These are phyloP conservation scores for Melanotaenia pygmaea DNA, from an alignment of 2,797 vertebrate species.

Conservation along the genomic window DNA sequence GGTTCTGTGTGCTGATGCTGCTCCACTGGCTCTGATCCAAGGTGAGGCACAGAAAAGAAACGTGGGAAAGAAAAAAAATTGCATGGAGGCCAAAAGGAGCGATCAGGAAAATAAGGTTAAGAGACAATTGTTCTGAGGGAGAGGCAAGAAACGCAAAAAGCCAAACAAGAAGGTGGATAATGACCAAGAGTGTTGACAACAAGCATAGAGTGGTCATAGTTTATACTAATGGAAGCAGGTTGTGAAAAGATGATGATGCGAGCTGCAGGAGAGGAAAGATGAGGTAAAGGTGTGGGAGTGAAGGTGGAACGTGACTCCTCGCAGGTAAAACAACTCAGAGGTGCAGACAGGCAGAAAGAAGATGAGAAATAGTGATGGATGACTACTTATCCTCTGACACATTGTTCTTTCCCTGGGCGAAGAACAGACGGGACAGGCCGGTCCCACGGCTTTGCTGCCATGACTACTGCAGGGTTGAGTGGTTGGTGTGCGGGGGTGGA, in stretches of 20 bases:
- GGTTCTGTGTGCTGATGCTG: constrained; percentile 72
- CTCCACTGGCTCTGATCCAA: constrained; percentile 58
- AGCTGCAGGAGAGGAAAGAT: background rate
- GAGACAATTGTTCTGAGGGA: constrained; percentile 3
- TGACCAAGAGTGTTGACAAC: constrained; percentile 3
- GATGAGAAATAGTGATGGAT: constrained; percentile 68
- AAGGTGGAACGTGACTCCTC: constrained; percentile 66
- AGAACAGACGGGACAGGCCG: constrained; percentile 44
- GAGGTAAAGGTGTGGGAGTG: constrained; percentile 14
- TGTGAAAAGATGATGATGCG: constrained; percentile 7
- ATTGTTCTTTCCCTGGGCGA: constrained; percentile 47
- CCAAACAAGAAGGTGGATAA: constrained; percentile 15
- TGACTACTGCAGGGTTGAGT: constrained; percentile 42
- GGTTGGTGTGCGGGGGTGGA: constrained; percentile 32
- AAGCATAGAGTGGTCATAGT: background rate
- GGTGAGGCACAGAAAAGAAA: constrained; percentile 59
- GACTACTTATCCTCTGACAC: constrained; percentile 63
- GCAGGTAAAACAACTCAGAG: constrained; percentile 66
- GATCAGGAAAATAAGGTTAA: constrained; percentile 36
- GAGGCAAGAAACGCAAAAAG: background rate
- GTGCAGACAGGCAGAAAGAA: constrained; percentile 71
- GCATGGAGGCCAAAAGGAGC: constrained; percentile 27
- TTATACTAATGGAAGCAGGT: background rate
- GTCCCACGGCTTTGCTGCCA: constrained; percentile 51
- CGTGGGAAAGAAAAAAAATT: constrained; percentile 63